phyloP scores from a whole-genome alignment of 1,140 invertebrate species.

The Diabrotica undecimpunctata region DNA sequence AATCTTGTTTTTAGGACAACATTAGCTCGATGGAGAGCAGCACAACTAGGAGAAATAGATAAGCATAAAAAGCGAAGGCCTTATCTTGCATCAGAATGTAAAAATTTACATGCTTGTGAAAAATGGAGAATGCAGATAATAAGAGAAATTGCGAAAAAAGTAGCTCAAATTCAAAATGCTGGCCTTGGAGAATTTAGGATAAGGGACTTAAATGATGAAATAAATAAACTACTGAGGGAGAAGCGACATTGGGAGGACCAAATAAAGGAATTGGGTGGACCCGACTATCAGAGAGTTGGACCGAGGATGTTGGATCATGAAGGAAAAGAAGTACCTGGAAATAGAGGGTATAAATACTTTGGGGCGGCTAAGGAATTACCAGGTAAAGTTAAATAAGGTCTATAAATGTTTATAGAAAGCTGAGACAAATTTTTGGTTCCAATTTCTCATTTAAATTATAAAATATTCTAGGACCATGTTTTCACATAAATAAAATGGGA shows the following conservation, averaged over 20 bases:
- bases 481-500: too few relatives aligned
- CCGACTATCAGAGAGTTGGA: constrained; percentile 88
- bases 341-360: constrained; percentile 99
- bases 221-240: constrained; percentile 94
- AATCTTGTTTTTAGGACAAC: constrained; percentile 72
- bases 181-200: constrained; percentile 97
- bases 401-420: too few relatives aligned
- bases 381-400: constrained; percentile 48
- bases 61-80: constrained; percentile 80
- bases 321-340: constrained; percentile 95
- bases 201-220: constrained; percentile 98
- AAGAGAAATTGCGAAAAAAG: constrained; percentile 95
- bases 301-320: constrained; percentile 95
- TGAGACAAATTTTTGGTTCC: too few relatives aligned
- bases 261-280: constrained; percentile 92
- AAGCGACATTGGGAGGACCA: constrained; percentile 97
- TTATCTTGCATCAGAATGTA: constrained; percentile 90
- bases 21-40: constrained; percentile 89
- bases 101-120: constrained; percentile 83
- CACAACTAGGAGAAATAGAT: constrained; percentile 81
- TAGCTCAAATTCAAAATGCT: constrained; percentile 99
- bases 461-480: too few relatives aligned
- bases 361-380: constrained; percentile 98
- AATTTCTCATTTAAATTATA: too few relatives aligned
- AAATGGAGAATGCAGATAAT: constrained; percentile 97